These are phyloP conservation scores for Mythimna impura DNA, from an alignment of 2,888 invertebrate species.

Conservation along the genomic window DNA sequence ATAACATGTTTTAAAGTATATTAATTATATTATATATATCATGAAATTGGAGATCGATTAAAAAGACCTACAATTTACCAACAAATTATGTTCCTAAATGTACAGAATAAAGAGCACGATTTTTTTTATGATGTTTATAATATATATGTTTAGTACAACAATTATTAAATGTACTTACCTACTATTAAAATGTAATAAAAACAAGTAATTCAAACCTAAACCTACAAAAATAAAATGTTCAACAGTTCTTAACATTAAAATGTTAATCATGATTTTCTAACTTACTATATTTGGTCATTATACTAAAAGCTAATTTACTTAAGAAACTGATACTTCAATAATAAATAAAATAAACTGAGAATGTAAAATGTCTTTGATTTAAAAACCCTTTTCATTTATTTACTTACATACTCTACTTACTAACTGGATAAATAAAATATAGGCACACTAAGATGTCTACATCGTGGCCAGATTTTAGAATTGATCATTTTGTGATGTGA, in stretches of 20 bases:
- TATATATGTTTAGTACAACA: background rate
- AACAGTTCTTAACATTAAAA: constrained; percentile 15
- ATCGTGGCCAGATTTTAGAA: too few relatives aligned
- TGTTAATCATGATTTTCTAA: constrained; percentile 2
- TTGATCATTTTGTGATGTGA: too few relatives aligned
- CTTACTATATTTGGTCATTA: constrained; percentile 31
- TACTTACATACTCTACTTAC: background rate
- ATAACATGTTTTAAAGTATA: too few relatives aligned
- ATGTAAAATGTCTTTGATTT: constrained; percentile 30
- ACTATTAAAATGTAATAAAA: background rate
- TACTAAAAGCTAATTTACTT: constrained; percentile 11
- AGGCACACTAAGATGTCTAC: background rate
- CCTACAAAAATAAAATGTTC: background rate
- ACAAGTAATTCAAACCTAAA: background rate
- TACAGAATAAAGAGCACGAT: background rate
- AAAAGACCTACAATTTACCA: too few relatives aligned
- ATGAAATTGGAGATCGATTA: too few relatives aligned
- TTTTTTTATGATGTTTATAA: background rate
- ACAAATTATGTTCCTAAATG: background rate
- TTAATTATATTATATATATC: too few relatives aligned
- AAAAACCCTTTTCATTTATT: background rate
- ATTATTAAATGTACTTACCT: background rate
- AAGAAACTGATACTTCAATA: background rate
- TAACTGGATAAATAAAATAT: background rate
- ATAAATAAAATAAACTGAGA: constrained; percentile 25